Evolutionary conservation across 1,140 invertebrate genomes (phyloP).

Genomic region (Aphelinus certus): DNA sequence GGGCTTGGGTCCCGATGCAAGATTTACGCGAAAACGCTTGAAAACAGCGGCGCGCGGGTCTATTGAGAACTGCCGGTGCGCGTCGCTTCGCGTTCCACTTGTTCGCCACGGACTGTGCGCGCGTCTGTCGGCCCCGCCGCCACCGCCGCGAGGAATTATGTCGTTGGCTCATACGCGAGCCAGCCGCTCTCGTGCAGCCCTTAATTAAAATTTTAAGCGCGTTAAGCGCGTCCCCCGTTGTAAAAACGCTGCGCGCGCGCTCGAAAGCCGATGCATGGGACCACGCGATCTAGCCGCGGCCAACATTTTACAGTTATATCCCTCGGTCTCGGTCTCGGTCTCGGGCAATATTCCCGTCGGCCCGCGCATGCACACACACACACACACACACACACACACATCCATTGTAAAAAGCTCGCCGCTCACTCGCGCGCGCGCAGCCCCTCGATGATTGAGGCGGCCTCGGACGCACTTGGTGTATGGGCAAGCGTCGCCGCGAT

Average conservation of each 20-base stretch:
- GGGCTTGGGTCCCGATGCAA: conserved; percentile 7
- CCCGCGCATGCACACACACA: no score
- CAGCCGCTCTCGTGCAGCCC: neutral
- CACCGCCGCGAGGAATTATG: neutral
- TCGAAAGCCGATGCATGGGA: no score
- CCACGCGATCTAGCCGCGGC: no score
- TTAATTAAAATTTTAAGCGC: conserved; percentile 17
- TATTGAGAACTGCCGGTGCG: neutral
- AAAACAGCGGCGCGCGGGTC: conserved; percentile 14
- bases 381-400: no score
- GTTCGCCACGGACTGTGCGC: neutral
- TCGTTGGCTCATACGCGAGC: neutral
- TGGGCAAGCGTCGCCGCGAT: neutral
- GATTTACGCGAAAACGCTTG: conserved; percentile 28
- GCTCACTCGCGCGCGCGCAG: no score
- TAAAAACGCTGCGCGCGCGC: no score
- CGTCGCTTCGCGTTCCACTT: conserved; percentile 15
- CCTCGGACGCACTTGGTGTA: no score
- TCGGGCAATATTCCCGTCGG: no score
- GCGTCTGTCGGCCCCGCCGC: neutral
- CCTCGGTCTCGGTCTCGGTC: neutral
- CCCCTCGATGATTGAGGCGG: no score
- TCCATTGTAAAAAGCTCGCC: neutral
- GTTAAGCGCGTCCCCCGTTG: no score
- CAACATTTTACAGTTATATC: conserved; percentile 6